Base-by-base conservation (phyloP, 2,888 invertebrate genomes). In the Salticus scenicus region DNA sequence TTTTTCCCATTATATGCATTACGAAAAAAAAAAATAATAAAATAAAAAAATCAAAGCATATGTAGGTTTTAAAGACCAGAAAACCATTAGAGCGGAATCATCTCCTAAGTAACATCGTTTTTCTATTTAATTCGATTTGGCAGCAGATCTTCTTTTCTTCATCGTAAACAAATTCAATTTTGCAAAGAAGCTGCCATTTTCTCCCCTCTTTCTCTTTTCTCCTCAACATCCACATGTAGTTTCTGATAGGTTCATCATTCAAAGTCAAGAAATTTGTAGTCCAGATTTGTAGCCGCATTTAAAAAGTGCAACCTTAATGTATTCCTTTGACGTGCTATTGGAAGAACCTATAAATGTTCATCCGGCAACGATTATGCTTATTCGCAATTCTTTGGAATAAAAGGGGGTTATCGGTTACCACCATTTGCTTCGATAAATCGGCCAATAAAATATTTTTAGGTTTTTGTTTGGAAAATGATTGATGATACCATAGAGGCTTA, bases 221-320 rank as follows among this genome's bases (percentile, higher is more conserved):
- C 57, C 24, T 17, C 1, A 57, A 24, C 57, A 20, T 24, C 57
- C 24, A 1, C 57, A 57, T 17, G 24, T 1, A 37, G 10, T 37
- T 10, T 24, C 57, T 1, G 24, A 24, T n/a, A 77, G 37, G 69
- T 77, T 69, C 83, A 84, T 84, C 83, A 73, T 69, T 84, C 83
- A 84, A 72, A 77, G 83, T 77, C 69, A 77, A 67, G 42, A 37
- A 84, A 84, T 84, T 67, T 64, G 28, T 57, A 28, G 31, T 66
- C 24, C 7, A 57, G 67, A 84, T 84, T 69, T 84, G 73, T 77
- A 63, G n/a, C 37, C 42, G 24, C 77, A 69, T 84, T 84, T 57
- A 7, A 24, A 24, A 12, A 57, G 57, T 57, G 24, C 17, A 27
- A 1, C n/a, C 31, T 57, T 78, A 79, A 79, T 72, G 72, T 72